These are phyloP conservation scores for Atta texana DNA, from an alignment of 1,140 invertebrate genomes.

Conservation along the genomic window DNA sequence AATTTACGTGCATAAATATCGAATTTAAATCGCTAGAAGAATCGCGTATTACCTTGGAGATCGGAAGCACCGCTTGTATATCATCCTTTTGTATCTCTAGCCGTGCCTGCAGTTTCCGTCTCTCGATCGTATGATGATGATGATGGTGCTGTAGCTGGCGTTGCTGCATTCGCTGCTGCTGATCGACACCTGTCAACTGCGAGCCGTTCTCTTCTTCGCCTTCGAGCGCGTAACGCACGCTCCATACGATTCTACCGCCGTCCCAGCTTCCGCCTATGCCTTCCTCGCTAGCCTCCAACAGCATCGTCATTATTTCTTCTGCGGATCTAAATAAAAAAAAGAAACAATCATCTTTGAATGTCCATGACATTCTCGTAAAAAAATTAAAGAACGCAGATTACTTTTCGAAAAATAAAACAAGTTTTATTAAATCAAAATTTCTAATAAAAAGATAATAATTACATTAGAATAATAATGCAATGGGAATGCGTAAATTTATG, in stretches of 20 bases:
- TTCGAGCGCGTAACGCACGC: constrained; percentile 90
- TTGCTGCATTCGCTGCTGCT: constrained; percentile 85
- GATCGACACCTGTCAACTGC: constrained; percentile 83
- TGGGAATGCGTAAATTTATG: neutral
- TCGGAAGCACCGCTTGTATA: constrained; percentile 96
- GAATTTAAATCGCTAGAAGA: neutral
- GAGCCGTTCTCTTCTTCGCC: constrained; percentile 86
- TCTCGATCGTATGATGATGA: constrained; percentile 86
- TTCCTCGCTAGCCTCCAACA: constrained; percentile 95
- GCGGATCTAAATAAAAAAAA: constrained; percentile 87
- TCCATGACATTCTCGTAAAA: neutral
- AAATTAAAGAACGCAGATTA: neutral
- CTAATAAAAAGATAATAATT: neutral
- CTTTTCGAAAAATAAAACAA: neutral
- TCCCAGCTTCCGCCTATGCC: constrained; percentile 90
- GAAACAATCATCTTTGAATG: constrained; percentile 26
- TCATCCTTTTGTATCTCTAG: constrained; percentile 97
- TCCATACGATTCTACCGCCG: constrained; percentile 93
- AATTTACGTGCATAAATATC: neutral
- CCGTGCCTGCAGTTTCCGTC: constrained; percentile 91
- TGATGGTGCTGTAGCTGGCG: constrained; percentile 85
- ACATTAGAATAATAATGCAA: neutral
- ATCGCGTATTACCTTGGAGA: constrained; percentile 92
- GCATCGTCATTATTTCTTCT: constrained; percentile 95
- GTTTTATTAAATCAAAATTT: neutral